These are phyloP conservation scores for Melanotaenia maccullochi DNA, from an alignment of 2,797 vertebrate species.

Conservation along the genomic window DNA sequence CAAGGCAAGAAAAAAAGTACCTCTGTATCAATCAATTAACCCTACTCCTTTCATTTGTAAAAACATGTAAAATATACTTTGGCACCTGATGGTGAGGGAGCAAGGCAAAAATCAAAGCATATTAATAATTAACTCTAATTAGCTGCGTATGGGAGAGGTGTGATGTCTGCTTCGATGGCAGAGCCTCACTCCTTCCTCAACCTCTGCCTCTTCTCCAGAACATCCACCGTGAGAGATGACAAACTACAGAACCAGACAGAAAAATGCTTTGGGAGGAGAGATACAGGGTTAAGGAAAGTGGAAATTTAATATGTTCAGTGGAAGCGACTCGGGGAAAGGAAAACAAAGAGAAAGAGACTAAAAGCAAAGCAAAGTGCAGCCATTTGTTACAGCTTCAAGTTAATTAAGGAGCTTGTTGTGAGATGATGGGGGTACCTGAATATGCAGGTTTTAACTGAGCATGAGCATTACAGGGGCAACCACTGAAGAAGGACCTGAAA, in stretches of 20 bases:
- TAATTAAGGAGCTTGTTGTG: conserved; percentile 80
- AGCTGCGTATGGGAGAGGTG: conserved; percentile 81
- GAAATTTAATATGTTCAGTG: conserved; percentile 54
- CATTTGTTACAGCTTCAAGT: conserved; percentile 74
- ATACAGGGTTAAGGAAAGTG: conserved; percentile 63
- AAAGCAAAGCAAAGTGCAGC: conserved; percentile 53
- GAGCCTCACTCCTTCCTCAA: conserved; percentile 76
- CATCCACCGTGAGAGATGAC: conserved; percentile 73
- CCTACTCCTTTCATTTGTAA: conserved; percentile 81
- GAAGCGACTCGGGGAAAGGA: conserved; percentile 31
- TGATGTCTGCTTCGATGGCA: conserved; percentile 80
- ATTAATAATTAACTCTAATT: conserved; percentile 89
- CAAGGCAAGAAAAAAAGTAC: conserved; percentile 63
- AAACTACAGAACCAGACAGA: conserved; percentile 72
- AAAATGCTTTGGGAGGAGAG: conserved; percentile 67
- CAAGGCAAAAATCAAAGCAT: conserved; percentile 83
- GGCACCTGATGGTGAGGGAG: conserved; percentile 77
- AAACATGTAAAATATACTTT: conserved; percentile 78
- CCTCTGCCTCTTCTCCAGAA: conserved; percentile 76
- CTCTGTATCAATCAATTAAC: conserved; percentile 81
- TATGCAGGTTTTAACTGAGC: conserved; percentile 66
- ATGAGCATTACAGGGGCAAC: conserved; percentile 66
- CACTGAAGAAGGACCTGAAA: conserved; percentile 73
- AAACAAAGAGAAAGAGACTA: conserved; percentile 38
- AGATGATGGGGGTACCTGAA: conserved; percentile 75